Conservation (phyloP, 37 sponge, comb jelly and placozoan genomes). For the Haliclona indistincta region DNA sequence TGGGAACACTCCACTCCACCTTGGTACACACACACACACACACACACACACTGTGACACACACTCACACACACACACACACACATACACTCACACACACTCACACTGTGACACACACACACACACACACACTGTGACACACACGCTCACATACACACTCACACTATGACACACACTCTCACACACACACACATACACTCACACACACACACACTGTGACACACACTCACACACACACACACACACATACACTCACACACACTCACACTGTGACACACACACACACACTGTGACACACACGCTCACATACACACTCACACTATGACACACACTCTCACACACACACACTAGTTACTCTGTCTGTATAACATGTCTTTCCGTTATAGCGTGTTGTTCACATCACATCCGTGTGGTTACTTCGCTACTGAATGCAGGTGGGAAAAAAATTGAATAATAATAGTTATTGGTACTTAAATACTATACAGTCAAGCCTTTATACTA, state of each 20-base stretch:
- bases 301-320: no score
- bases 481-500: no score
- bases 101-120: not conserved
- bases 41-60: not conserved
- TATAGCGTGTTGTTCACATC: no score
- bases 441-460: no score
- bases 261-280: not conserved
- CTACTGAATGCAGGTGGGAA: no score
- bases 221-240: slow-evolving; percentile 10
- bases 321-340: no score
- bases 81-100: not conserved
- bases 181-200: not conserved
- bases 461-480: no score
- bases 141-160: not conserved
- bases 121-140: slow-evolving; percentile 1
- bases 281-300: no score
- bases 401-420: no score
- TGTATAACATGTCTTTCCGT: no score
- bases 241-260: slow-evolving; percentile 8
- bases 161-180: no score
- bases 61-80: not conserved
- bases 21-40: slow-evolving; percentile 36
- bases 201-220: not conserved
- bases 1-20: slow-evolving; percentile 76
- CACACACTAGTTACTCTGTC: no score